Conservation (phyloP, 2,113 vertebrate genomes). For the Caranx melampygus region DNA sequence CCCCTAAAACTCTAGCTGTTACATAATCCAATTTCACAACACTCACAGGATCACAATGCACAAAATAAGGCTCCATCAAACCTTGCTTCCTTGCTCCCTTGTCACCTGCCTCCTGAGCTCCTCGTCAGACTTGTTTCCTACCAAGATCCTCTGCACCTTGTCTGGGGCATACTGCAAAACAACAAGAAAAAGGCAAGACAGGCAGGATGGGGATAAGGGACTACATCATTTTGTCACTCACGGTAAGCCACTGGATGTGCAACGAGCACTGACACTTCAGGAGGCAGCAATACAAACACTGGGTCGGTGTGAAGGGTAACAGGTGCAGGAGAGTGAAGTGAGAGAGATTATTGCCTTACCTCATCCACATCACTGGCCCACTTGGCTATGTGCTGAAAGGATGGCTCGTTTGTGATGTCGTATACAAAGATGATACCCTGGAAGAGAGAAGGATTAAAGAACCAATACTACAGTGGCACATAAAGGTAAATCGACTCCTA, state of each 20-base stretch:
- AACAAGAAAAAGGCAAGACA: background rate
- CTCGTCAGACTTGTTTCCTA: slow-evolving; percentile 95
- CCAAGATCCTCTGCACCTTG: slow-evolving; percentile 92
- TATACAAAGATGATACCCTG: slow-evolving; percentile 97
- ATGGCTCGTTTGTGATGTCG: slow-evolving; percentile 91
- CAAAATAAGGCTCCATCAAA: slow-evolving; percentile 53
- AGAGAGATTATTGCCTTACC: slow-evolving; percentile 79
- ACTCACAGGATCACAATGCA: background rate
- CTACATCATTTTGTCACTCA: slow-evolving; percentile 30
- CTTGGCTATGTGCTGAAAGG: slow-evolving; percentile 97
- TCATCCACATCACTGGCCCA: slow-evolving; percentile 98
- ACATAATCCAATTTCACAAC: background rate
- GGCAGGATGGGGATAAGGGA: slow-evolving; percentile 1
- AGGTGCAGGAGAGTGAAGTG: background rate
- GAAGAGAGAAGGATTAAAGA: slow-evolving; percentile 10
- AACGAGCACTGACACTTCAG: background rate
- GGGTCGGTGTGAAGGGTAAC: background rate
- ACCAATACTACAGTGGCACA: background rate
- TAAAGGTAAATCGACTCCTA: background rate
- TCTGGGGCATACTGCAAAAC: slow-evolving; percentile 87
- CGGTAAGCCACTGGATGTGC: slow-evolving; percentile 1
- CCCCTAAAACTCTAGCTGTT: too few relatives aligned
- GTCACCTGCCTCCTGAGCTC: slow-evolving; percentile 91
- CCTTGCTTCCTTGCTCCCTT: slow-evolving; percentile 92
- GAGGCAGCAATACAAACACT: background rate